Percentiles rank a stretch among this genome's conserved stretches.
Conservation (phyloP, 2,888 invertebrate genomes). For the Nemapogon koenigi region DNA sequence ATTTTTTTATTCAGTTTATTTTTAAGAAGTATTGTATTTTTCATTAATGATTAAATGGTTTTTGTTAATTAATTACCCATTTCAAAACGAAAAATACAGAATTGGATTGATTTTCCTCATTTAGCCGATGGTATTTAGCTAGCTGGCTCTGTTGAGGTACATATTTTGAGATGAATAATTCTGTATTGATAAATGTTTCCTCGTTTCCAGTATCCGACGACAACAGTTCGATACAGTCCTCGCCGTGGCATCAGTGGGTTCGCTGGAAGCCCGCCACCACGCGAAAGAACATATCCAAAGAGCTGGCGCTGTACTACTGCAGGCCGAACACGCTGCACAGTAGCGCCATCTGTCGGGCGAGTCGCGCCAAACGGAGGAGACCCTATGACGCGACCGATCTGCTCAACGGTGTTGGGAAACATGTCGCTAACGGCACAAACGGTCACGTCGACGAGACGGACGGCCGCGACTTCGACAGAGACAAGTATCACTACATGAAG, state of each 20-base stretch:
- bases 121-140: too few species aligned
- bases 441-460: constrained; percentile 39
- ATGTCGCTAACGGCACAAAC: constrained; percentile 34
- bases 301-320: constrained; percentile 75
- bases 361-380: constrained; percentile 68
- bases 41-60: too few species aligned
- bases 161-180: too few species aligned
- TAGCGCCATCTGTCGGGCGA: constrained; percentile 39
- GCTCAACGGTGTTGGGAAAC: constrained; percentile 24
- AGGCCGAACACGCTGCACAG: constrained; percentile 59
- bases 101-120: too few species aligned
- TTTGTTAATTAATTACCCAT: too few species aligned
- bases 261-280: constrained; percentile 87
- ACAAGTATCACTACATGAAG: constrained; percentile 56
- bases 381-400: constrained; percentile 61
- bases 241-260: constrained; percentile 90
- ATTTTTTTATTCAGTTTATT: too few species aligned
- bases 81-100: too few species aligned
- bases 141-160: too few species aligned
- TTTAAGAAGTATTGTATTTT: too few species aligned
- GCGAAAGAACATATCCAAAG: constrained; percentile 74
- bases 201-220: constrained; percentile 78
- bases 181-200: too few species aligned
- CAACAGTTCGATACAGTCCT: constrained; percentile 88
- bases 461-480: constrained; percentile 43